A percentile compares a stretch with the other conserved stretches of the same genome.
These are phyloP conservation scores for Brachyalestes nurse DNA, from an alignment of 2,797 vertebrate genomes.

Conservation along the genomic window DNA sequence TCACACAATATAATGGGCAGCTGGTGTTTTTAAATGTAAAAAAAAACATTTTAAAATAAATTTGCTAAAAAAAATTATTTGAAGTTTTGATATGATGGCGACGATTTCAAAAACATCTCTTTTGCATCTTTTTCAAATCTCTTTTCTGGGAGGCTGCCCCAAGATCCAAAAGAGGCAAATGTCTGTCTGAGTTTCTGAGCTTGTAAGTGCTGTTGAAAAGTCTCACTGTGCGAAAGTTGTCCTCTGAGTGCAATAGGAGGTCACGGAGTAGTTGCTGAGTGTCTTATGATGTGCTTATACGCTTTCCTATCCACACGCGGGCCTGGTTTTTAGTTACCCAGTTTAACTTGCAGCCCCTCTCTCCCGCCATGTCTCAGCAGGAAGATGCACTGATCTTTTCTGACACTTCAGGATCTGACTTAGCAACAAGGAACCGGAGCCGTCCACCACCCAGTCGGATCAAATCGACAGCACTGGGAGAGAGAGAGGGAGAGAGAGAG, in stretches of 20 bases:
- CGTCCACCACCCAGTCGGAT: constrained; percentile 91
- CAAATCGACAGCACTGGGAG: constrained; percentile 89
- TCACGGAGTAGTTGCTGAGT: constrained; percentile 32
- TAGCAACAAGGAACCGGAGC: constrained; percentile 92
- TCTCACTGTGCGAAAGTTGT: constrained; percentile 22
- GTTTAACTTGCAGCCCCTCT: constrained; percentile 12
- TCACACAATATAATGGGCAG: not conserved
- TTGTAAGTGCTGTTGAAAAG: not conserved
- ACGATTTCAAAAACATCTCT: not conserved
- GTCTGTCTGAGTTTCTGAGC: not conserved
- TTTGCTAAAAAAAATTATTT: not conserved
- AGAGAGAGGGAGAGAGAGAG: not conserved
- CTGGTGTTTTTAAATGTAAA: not conserved
- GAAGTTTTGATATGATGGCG: not conserved
- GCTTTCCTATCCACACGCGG: not conserved
- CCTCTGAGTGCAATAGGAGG: constrained; percentile 17
- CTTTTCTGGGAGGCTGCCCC: not conserved
- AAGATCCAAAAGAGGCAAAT: not conserved
- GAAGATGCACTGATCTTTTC: constrained; percentile 91
- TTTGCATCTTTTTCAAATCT: not conserved
- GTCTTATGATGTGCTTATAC: constrained; percentile 51
- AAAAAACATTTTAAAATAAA: not conserved
- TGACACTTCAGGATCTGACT: constrained; percentile 88
- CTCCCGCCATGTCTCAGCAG: constrained; percentile 73
- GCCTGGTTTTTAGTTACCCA: not conserved